These are phyloP conservation scores for Neogale vison DNA, from an alignment of 2,113 vertebrate species.

Conservation along the genomic window DNA sequence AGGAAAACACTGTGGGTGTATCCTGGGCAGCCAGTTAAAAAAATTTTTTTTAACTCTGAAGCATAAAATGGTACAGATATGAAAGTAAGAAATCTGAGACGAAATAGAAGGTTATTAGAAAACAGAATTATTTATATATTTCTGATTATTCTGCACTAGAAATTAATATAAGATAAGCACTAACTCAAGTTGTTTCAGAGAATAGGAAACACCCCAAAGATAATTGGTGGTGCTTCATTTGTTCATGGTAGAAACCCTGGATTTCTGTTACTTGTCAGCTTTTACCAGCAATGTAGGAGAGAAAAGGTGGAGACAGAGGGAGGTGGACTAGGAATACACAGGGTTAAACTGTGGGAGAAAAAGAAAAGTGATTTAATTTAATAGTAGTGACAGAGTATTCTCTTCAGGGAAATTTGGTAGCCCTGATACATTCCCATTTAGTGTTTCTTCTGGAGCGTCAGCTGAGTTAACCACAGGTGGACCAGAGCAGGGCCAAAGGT, in stretches of 20 bases:
- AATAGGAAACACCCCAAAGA: not conserved
- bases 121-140: not conserved
- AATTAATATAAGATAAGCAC: not conserved
- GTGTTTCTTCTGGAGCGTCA: not conserved
- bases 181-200: constrained; percentile 7
- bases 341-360: not conserved
- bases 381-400: not conserved
- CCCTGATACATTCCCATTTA: not conserved
- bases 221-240: not conserved
- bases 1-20: not conserved
- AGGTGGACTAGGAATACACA: not conserved
- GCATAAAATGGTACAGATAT: not conserved
- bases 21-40: not conserved
- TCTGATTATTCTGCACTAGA: constrained; percentile 24
- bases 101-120: not conserved
- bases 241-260: not conserved
- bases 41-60: not conserved
- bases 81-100: not conserved
- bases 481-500: not conserved
- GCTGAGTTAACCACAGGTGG: not conserved
- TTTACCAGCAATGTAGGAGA: not conserved
- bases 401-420: not conserved
- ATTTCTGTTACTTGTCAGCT: not conserved
- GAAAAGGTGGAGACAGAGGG: not conserved
- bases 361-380: not conserved